Base-by-base conservation (phyloP, 1,140 invertebrate genomes). In the Chrysomallon squamiferum region DNA sequence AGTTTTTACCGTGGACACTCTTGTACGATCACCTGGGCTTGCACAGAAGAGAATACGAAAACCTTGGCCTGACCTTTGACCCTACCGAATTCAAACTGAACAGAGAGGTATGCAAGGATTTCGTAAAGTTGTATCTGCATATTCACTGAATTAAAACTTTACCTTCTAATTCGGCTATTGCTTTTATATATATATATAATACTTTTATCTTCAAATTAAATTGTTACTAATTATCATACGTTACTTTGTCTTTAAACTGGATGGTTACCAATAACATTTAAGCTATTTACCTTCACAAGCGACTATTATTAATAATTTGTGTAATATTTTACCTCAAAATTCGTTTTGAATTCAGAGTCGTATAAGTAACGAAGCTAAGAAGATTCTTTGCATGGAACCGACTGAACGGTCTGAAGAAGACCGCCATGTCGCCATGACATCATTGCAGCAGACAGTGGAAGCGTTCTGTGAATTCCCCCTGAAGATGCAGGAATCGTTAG, bases 401-500 rank as follows among this genome's bases (percentile, higher is more conserved):
- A 50, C 35, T 2, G 71, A 75, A 22, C 59, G 83, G 13, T 75
- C 79, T 2, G 73, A 72, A 0, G 79, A 84, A 20, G 77, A 84
- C 66, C 59, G 77, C 13, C 78, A 82, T 52, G 66, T 71, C 22
- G 82, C 77, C 2, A 68, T 80, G 38, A 49, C 82, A 7, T 71
- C 79, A n/a, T 68, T 84, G 3, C 76, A 79, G 22, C 74, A 81
- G 32, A 69, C 78, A 4, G 78, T 84, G 5, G 77, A 80, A 22
- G 77, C 79, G 5, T 84, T 85, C 64, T 68, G 75, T 27, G 81
- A 84, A 62, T 84, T 81, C 52, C 82, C 82, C 20, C 77, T 79
- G 15, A 79, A 75, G 7, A 79, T 84, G 76, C 81, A 84, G 66
- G 56, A 69, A 52, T 80, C 82, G 11, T 70, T 84, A 0, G 79